phyloP scores from a whole-genome alignment of 1,140 invertebrate genomes.

The Drosophila fuyamai region DNA sequence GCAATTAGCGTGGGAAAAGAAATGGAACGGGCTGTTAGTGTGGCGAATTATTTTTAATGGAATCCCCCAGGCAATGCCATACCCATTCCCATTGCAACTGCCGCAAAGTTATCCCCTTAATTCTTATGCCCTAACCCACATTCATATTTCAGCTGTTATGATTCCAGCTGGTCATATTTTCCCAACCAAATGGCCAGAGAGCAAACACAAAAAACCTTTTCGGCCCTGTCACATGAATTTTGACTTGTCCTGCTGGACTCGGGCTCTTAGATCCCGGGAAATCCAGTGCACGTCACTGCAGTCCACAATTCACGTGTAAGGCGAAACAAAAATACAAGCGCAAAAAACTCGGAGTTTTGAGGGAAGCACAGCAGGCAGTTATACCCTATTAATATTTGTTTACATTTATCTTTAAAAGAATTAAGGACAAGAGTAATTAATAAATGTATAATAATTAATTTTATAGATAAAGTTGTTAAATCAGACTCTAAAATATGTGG shows the following conservation, averaged over 20 bases:
- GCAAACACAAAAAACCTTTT: slow-evolving; percentile 37
- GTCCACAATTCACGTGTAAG: slow-evolving; percentile 71
- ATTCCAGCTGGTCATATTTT: slow-evolving; percentile 48
- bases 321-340: slow-evolving; percentile 16
- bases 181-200: slow-evolving; percentile 55
- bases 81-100: slow-evolving; percentile 9
- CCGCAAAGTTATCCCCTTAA: slow-evolving; percentile 23
- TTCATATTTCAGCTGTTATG: slow-evolving; percentile 34
- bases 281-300: slow-evolving; percentile 68
- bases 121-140: slow-evolving; percentile 36
- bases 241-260: slow-evolving; percentile 59
- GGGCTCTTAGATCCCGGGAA: slow-evolving; percentile 27
- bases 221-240: slow-evolving; percentile 71
- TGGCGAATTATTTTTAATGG: slow-evolving; percentile 58
- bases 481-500: too few relatives aligned
- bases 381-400: background rate
- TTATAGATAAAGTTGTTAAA: too few relatives aligned
- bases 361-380: background rate
- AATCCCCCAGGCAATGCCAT: slow-evolving; percentile 9
- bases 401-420: too few relatives aligned
- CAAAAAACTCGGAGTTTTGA: slow-evolving; percentile 28
- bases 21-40: slow-evolving; percentile 44
- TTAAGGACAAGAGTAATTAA: too few relatives aligned
- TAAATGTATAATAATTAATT: too few relatives aligned
- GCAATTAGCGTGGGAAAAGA: slow-evolving; percentile 58